Evolutionary conservation across 2,113 vertebrate species (phyloP).

Genomic region (Engraulis encrasicolus): DNA sequence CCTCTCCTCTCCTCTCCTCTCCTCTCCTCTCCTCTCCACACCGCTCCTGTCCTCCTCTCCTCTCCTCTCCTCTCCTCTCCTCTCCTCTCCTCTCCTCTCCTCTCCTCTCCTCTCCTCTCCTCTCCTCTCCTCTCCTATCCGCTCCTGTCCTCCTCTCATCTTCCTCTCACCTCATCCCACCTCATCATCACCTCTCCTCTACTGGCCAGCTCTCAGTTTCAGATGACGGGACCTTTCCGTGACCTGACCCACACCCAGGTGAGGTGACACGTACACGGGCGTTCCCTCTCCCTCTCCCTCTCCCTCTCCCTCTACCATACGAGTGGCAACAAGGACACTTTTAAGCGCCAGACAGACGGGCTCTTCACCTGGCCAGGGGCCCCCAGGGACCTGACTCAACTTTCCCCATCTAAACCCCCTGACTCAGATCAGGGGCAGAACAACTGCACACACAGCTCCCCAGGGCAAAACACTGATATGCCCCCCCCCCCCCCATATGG

Average conservation of each 20-base stretch:
- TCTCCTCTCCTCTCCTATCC: no score
- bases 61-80: not conserved
- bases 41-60: not conserved
- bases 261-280: constrained; percentile 18
- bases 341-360: constrained; percentile 27
- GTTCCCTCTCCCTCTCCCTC: not conserved
- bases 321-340: constrained; percentile 19
- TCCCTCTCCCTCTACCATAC: not conserved
- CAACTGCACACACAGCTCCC: no score
- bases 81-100: no score
- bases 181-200: no score
- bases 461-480: no score
- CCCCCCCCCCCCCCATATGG: no score
- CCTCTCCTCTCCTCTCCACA: no score
- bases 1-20: no score
- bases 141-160: not conserved
- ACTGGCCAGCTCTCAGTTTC: constrained; percentile 4
- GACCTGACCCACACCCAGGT: constrained; percentile 30
- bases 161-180: not conserved
- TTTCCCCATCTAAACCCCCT: constrained; percentile 27
- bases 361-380: constrained; percentile 26
- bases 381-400: constrained; percentile 13
- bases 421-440: no score
- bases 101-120: no score
- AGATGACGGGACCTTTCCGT: constrained; percentile 33